Conservation (phyloP, 1,140 invertebrate genomes). For the Brachionus angularis region DNA sequence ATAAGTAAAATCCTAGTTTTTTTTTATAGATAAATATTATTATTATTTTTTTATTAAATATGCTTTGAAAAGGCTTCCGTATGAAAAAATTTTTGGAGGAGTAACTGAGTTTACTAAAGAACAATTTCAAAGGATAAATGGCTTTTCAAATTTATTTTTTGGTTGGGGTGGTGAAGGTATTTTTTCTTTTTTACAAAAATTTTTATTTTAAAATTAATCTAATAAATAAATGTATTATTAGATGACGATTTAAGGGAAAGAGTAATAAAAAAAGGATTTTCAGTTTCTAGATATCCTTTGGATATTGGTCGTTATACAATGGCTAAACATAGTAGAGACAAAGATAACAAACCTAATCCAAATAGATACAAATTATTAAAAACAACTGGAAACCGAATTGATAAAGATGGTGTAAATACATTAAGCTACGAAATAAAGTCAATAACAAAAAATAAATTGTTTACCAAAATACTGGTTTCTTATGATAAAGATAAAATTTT, state of each 20-base stretch:
- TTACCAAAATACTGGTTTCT: slow-evolving; percentile 19
- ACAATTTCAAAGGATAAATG: slow-evolving; percentile 45
- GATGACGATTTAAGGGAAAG: slow-evolving; percentile 45
- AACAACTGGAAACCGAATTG: not conserved
- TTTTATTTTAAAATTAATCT: slow-evolving; percentile 34
- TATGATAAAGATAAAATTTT: slow-evolving; percentile 4
- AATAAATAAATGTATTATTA: no score
- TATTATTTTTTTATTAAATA: slow-evolving; percentile 8
- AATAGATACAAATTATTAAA: slow-evolving; percentile 9
- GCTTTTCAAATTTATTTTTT: slow-evolving; percentile 46
- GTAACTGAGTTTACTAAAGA: slow-evolving; percentile 45
- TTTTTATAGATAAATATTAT: not conserved
- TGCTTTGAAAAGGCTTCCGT: no score
- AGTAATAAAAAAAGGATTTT: slow-evolving; percentile 70
- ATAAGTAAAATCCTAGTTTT: slow-evolving; percentile 18
- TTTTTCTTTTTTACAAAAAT: no score
- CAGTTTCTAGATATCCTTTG: slow-evolving; percentile 78
- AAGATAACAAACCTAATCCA: slow-evolving; percentile 11
- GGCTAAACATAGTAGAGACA: slow-evolving; percentile 66
- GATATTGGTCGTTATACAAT: slow-evolving; percentile 83
- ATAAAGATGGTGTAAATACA: slow-evolving; percentile 12
- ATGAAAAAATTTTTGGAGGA: slow-evolving; percentile 45
- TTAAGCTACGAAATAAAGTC: not conserved
- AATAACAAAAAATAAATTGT: slow-evolving; percentile 19
- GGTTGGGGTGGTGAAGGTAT: slow-evolving; percentile 46